Base-by-base conservation (phyloP, 2,113 vertebrate species). In the Sylvilagus bachmani region DNA sequence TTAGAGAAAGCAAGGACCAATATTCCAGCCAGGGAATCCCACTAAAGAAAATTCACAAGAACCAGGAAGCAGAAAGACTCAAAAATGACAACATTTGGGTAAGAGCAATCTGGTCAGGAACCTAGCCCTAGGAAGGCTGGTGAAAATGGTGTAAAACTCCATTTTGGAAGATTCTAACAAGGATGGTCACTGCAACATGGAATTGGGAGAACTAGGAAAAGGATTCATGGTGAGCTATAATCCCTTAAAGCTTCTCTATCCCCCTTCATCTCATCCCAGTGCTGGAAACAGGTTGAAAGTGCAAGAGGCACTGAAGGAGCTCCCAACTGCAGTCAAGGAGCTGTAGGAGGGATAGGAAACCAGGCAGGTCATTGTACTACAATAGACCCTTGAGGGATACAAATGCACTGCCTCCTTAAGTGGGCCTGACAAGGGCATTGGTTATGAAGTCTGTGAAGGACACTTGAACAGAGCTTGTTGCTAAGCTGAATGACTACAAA, bases 121-220 rank as follows among this genome's bases (percentile, higher is more conserved):
- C 31, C 12, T 75, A 55, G 61, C 9, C n/a, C 61, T 33, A 33
- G 31, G 22, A 69, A 94, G 80, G 61, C 11, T 36, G 62, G 25
- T 29, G 21, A 64, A 33, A 85, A 29, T 0, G 31, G 53, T 0
- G 38, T 31, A 2, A 82, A 90, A 69, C 31, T 70, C 49, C 64
- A 74, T 38, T 70, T 22, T 44, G 31, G 58, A 90, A 82, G 31
- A 94, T 33, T 66, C 73, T 85, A 27, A 90, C 19, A 82, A 86
- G 33, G 10, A 74, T 44, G 4, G 77, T 69, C 64, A 69, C 49
- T 92, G 74, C 92, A 92, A 92, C 25, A 85, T 87, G 67, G 29
- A 87, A n/a, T 8, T 11, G 31, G n/a, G 49, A 67, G n/a, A 44
- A 25, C 13, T 69, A 6, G 4, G 29, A 17, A 12, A 67, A 22